Conservation (phyloP, 2,888 invertebrate species). For the Eupithecia vulgata region DNA sequence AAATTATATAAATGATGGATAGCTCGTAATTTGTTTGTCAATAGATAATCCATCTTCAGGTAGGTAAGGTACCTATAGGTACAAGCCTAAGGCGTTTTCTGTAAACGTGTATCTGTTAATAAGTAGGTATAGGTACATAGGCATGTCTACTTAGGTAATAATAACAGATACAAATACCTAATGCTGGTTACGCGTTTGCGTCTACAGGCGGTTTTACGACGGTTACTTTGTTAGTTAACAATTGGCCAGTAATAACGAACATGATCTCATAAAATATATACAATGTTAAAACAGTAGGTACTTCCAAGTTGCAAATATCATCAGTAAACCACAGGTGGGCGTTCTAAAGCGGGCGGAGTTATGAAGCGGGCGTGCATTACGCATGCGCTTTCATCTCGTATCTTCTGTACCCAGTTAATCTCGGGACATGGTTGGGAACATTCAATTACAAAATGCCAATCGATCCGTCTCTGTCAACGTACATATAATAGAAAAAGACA, state of each 20-base stretch:
- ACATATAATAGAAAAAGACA: conserved; percentile 69
- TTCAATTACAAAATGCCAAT: conserved; percentile 58
- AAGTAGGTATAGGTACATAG: too few relatives aligned
- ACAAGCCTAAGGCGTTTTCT: background rate
- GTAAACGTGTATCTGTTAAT: too few relatives aligned
- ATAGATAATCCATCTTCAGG: background rate
- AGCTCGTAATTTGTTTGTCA: background rate
- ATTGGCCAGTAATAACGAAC: conserved; percentile 12
- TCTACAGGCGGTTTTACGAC: conserved; percentile 10
- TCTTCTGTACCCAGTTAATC: conserved; percentile 57
- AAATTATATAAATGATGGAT: conserved; percentile 19
- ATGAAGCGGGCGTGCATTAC: conserved; percentile 69
- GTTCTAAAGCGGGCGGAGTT: conserved; percentile 73
- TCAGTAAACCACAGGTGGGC: conserved; percentile 78
- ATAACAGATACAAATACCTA: background rate
- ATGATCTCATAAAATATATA: conserved; percentile 11
- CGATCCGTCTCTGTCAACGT: conserved; percentile 66
- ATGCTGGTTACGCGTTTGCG: conserved; percentile 3
- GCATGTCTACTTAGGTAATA: too few relatives aligned
- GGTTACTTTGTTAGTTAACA: conserved; percentile 11
- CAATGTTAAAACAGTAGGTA: conserved; percentile 44
- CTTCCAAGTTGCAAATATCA: conserved; percentile 50
- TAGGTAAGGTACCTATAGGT: background rate
- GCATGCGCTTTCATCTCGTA: conserved; percentile 69
- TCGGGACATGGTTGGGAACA: conserved; percentile 54